Conservation (phyloP, 2,888 invertebrate species). For the Dione vanillae region DNA sequence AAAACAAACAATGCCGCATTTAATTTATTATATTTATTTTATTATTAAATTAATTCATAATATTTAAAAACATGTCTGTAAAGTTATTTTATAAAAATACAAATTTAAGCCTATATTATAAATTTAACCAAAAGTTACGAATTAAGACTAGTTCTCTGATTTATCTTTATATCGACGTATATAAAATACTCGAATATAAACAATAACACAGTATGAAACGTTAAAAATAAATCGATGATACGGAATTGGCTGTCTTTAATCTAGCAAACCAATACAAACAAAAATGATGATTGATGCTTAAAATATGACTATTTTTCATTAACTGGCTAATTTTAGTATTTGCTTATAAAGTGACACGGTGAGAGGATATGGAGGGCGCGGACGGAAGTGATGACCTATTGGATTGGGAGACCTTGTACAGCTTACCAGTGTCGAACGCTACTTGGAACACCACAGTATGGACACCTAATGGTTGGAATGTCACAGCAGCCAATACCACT, state of each 20-base stretch:
- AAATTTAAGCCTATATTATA: too few species aligned
- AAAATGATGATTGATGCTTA: not conserved
- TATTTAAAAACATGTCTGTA: too few species aligned
- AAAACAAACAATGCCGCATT: too few species aligned
- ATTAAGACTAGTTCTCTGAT: not conserved
- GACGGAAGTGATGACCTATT: conserved; percentile 70
- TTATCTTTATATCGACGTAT: not conserved
- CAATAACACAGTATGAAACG: not conserved
- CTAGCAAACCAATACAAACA: not conserved
- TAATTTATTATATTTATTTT: too few species aligned
- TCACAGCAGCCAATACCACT: conserved; percentile 67
- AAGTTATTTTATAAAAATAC: too few species aligned
- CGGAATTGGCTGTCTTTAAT: not conserved
- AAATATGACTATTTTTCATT: not conserved
- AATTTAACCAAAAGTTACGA: too few species aligned
- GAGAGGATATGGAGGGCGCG: conserved; percentile 81
- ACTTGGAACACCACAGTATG: conserved; percentile 71
- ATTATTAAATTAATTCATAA: too few species aligned
- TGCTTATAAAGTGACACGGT: conserved; percentile 69
- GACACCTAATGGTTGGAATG: conserved; percentile 67
- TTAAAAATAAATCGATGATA: not conserved
- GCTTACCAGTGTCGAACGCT: conserved; percentile 66
- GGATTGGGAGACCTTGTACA: conserved; percentile 76
- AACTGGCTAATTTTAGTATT: not conserved
- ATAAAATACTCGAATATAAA: not conserved